Conservation (phyloP, 2,113 vertebrate species). For the Melanostigma gelatinosum region DNA sequence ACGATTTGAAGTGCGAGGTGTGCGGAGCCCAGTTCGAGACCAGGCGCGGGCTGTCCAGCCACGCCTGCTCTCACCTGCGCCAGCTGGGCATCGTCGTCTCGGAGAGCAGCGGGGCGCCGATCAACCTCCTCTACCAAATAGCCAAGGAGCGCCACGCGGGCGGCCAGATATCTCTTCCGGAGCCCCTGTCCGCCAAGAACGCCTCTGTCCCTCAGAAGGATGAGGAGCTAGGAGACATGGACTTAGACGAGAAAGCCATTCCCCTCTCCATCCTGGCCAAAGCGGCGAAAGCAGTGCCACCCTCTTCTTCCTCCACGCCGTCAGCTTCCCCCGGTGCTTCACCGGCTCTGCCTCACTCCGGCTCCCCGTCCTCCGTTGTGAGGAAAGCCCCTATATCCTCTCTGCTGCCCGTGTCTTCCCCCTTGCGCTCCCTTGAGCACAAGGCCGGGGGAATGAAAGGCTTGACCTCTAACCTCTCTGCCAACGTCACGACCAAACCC, state of each 20-base stretch:
- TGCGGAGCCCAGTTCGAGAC: constrained; percentile 92
- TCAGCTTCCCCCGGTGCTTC: constrained; percentile 79
- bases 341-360: constrained; percentile 77
- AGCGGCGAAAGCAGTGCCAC: constrained; percentile 57
- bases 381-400: constrained; percentile 89
- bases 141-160: constrained; percentile 84
- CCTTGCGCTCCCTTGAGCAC: constrained; percentile 86
- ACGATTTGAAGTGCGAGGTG: constrained; percentile 89
- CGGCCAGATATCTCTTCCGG: constrained; percentile 29
- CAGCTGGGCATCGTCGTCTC: constrained; percentile 90
- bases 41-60: constrained; percentile 90
- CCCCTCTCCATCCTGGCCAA: constrained; percentile 70
- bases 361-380: constrained; percentile 86
- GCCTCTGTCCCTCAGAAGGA: constrained; percentile 56
- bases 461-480: constrained; percentile 64
- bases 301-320: constrained; percentile 63
- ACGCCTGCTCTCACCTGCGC: constrained; percentile 92
- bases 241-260: constrained; percentile 73
- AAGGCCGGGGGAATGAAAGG: constrained; percentile 81
- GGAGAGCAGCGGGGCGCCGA: constrained; percentile 90
- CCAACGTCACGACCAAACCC: constrained; percentile 69
- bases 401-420: constrained; percentile 86
- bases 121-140: constrained; percentile 89
- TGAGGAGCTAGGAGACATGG: constrained; percentile 73
- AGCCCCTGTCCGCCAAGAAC: constrained; percentile 58